Evolutionary conservation across 2,888 invertebrate species (phyloP), one percentile per base, ranked within the genome.

Genomic region (Euspilapteryx auroguttella): DNA sequence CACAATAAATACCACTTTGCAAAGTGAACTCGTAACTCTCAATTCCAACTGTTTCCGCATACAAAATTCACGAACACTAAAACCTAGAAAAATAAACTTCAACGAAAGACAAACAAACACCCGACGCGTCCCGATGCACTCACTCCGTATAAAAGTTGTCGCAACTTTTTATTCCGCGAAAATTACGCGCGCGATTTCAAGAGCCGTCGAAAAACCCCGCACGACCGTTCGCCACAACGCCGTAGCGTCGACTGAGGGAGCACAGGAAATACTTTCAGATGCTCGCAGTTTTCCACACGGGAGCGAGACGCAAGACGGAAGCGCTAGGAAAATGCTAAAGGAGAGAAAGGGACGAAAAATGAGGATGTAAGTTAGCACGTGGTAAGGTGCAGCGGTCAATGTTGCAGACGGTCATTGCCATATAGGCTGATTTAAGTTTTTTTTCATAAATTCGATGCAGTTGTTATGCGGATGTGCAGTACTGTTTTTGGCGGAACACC

Each of bases 381-480:
- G 66, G 59, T 45, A 21, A 23, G n/a, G 46, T 56, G 56, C 55
- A 65, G 69, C 69, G 68, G 71, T 68, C 62, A 62, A 44, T 36
- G 36, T 34, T 34, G 47, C 38, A 57, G 58, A 59, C 68, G 71
- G 71, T 69, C 68, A 69, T 65, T 71, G 69, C 65, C 66, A 61
- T 56, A 54, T 14, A 17, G 45, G 46, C 47, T 52, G 50, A 58
- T 58, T 28, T 15, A 47, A 53, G 46, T 54, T 47, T 47, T 51
- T 42, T 39, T 41, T 41, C 37, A 37, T 24, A n/a, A n/a, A 24
- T 29, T 14, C 42, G 40, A 35, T 36, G 30, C 30, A 22, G 22
- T 14, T 14, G 23, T 28, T 22, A 23, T 28, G 28, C 28, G 23
- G 28, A 11, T 13, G 11, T 26, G 20, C 12, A 13, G 10, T 27